These are phyloP conservation scores for Spongia lamella DNA, from an alignment of 37 sponge, comb jelly and placozoan species.

Conservation along the genomic window DNA sequence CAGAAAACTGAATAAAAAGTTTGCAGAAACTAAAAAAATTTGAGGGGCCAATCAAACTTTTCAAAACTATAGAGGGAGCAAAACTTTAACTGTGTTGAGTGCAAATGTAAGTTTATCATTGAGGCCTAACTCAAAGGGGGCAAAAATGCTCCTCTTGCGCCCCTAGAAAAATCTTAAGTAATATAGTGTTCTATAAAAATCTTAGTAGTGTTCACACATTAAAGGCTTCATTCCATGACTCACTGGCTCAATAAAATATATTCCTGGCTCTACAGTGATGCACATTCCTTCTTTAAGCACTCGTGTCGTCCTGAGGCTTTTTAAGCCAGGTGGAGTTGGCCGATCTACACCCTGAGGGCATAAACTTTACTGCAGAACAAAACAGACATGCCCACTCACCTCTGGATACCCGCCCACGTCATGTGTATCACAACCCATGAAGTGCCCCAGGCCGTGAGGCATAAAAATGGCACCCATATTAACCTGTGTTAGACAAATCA, in stretches of 20 bases:
- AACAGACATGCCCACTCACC: constrained; percentile 35
- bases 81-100: not conserved
- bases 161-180: too few relatives aligned
- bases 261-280: constrained; percentile 95
- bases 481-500: too few relatives aligned
- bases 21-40: too few relatives aligned
- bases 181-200: too few relatives aligned
- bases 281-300: constrained; percentile 94
- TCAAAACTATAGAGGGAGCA: not conserved
- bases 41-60: not conserved
- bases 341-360: constrained; percentile 61
- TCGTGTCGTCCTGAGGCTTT: constrained; percentile 80
- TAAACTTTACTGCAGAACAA: constrained; percentile 5
- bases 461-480: constrained; percentile 92
- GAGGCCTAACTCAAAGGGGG: too few relatives aligned
- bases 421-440: constrained; percentile 94
- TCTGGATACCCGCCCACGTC: constrained; percentile 97
- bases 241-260: constrained; percentile 90
- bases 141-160: too few relatives aligned
- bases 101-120: too few relatives aligned
- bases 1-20: too few relatives aligned
- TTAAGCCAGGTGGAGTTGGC: constrained; percentile 69
- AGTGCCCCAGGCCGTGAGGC: constrained; percentile 99
- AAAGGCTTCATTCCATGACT: constrained; percentile 23
- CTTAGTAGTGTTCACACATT: constrained; percentile 9